Evolutionary conservation across 2,113 vertebrate genomes (phyloP), one percentile per base, ranked within the genome.

Genomic region (Semnornis frantzii): DNA sequence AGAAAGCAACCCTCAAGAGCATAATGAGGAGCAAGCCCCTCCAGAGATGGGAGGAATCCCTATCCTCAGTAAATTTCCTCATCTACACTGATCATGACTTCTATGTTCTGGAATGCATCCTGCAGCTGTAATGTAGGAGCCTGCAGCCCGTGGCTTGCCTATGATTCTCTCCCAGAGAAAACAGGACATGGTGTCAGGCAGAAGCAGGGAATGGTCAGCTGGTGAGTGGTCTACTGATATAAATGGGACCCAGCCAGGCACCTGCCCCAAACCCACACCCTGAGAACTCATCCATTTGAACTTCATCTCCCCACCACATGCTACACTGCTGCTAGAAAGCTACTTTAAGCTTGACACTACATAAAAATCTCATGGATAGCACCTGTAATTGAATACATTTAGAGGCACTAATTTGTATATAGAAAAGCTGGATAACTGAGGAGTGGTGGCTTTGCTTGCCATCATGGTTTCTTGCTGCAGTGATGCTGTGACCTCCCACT

Each of bases 141-240:
- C 62, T 39, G 37, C 62, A 64, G 16, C 5, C 25, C 10, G 37
- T 8, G 16, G 62, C 62, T 39, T 25, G 25, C 62, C 34, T 64
- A 9, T 17, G 62, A 39, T 12, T 19, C 62, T 39, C 24, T 39
- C 34, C 24, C 62, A 39, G 25, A 9, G 15, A 64, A 64, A 64
- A 34, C 62, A 64, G 15, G 34, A 27, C 15, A 39, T 23, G 27
- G 37, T 65, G 2, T 34, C 44, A 11, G 57, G 57, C 52, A 62
- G 52, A 27, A 70, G n/a, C 19, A 46, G 25, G 71, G 62, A 85
- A 78, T 0, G 2, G 65, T 24, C 52, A 42, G 21, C 21, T 0
- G 2, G 60, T 0, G 1, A 58, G n/a, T 1, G n/a, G 13, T 25
- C 7, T 1, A 0, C 33, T 21, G 25, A 50, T 30, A 30, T 0